Conservation (phyloP, 2,797 vertebrate species). For the Aphelocoma californica region DNA sequence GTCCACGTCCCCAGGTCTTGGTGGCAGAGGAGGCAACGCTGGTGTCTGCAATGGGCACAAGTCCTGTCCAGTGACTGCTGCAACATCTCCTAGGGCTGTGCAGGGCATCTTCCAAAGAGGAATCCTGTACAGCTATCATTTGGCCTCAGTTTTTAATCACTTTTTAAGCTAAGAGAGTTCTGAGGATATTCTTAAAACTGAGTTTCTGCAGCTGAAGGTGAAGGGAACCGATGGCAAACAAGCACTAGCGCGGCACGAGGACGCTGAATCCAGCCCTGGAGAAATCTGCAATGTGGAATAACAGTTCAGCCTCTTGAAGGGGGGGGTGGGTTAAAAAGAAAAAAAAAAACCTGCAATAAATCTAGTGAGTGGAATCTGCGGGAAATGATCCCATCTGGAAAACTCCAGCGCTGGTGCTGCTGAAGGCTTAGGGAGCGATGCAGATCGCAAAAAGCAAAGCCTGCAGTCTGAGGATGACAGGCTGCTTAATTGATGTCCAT, state of each 20-base stretch:
- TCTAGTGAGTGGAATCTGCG: slow-evolving; percentile 70
- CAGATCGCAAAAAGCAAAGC: slow-evolving; percentile 64
- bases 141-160: neutral
- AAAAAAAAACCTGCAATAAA: slow-evolving; percentile 61
- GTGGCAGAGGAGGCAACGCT: neutral
- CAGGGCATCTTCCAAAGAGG: neutral
- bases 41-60: neutral
- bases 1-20: neutral
- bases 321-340: neutral
- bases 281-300: slow-evolving; percentile 61
- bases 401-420: slow-evolving; percentile 68
- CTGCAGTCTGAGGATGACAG: slow-evolving; percentile 79
- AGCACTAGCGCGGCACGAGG: slow-evolving; percentile 11
- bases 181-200: neutral
- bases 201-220: slow-evolving; percentile 29
- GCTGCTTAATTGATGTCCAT: slow-evolving; percentile 83
- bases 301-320: slow-evolving; percentile 61
- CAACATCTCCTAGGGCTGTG: neutral
- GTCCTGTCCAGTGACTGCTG: neutral
- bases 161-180: slow-evolving; percentile 26
- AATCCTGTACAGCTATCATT: neutral
- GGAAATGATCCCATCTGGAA: slow-evolving; percentile 78
- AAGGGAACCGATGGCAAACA: neutral
- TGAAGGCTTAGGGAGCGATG: slow-evolving; percentile 71
- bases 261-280: slow-evolving; percentile 65